These are phyloP conservation scores for Podotricha telesiphe DNA, from an alignment of 2,888 invertebrate species.

Conservation along the genomic window DNA sequence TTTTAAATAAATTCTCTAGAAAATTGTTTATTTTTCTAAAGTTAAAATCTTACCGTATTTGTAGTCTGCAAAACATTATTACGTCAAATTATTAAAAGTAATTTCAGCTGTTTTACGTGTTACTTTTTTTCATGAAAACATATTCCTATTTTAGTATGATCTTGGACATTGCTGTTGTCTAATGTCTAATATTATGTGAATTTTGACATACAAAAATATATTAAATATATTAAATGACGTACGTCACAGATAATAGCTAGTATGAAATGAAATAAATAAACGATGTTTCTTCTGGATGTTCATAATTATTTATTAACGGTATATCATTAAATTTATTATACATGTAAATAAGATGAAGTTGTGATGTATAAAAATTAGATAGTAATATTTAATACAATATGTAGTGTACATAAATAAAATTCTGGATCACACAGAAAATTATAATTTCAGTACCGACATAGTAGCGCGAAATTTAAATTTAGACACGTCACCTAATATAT, in stretches of 20 bases:
- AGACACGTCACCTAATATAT: not conserved
- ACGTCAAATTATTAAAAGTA: not conserved
- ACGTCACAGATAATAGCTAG: conserved; percentile 1
- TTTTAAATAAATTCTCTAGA: not conserved
- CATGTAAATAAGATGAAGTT: not conserved
- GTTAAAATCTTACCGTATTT: conserved; percentile 60
- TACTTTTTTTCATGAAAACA: conserved; percentile 37
- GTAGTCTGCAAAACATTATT: conserved; percentile 49
- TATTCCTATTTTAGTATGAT: conserved; percentile 31
- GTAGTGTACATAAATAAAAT: not conserved
- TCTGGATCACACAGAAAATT: not conserved
- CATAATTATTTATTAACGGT: too few species aligned
- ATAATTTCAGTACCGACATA: not conserved
- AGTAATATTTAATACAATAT: not conserved
- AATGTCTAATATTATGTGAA: not conserved
- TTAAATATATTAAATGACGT: not conserved
- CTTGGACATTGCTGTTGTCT: not conserved
- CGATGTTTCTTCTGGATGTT: not conserved
- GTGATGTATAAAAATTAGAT: not conserved
- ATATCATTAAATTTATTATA: not conserved
- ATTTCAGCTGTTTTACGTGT: conserved; percentile 50
- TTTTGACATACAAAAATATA: not conserved
- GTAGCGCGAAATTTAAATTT: not conserved
- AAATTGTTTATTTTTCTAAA: not conserved
- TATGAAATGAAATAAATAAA: not conserved